Base-by-base conservation (phyloP, 92 coral and sea anemone genomes). In the Epizoanthus fatuus region DNA sequence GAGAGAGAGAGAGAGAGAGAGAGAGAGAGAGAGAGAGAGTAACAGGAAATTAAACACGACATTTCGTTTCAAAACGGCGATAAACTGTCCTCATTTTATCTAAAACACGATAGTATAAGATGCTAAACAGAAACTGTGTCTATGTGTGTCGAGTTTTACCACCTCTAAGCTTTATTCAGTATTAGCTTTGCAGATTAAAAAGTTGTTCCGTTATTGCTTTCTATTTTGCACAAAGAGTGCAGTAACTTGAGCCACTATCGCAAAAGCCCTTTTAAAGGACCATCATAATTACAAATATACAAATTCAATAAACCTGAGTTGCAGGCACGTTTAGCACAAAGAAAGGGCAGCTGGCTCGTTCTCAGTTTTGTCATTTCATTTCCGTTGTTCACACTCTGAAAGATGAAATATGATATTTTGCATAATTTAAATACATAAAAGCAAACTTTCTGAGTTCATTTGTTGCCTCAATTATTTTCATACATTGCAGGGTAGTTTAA, bases 281-380 rank as follows among this genome's bases (percentile, higher is more conserved):
- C 55, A 77, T 20, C 42, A 42, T 60, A 42, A 77, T 77, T 40
- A 77, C 62, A 17, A 77, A 77, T 12, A 38, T 37, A 75, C 42
- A 35, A 74, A 54, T 59, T 77, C 69, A 59, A 59, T 58, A 52
- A 42, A 13, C 68, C 7, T 35, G 32, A 9, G 22, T 39, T 39
- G 12, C 38, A 54, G 55, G 75, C 32, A 25, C 69, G 42, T 58
- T 57, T 20, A 39, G 14, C 3, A 35, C 68, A 60, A 10, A 20
- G 17, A 45, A 40, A 11, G n/a, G 82, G 45, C 82, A 77, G 82
- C 82, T 77, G 82, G 70, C 82, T 39, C 12, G 32, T 60, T 77
- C 82, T 25, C 70, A 44, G 6, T 77, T 77, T 77, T 77, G 70
- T 60, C 14, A 20, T 14, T 10, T 12, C 45, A 52, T 39, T 59